These are phyloP conservation scores for Phaedon cochleariae DNA, from an alignment of 2,888 invertebrate genomes.

Conservation along the genomic window DNA sequence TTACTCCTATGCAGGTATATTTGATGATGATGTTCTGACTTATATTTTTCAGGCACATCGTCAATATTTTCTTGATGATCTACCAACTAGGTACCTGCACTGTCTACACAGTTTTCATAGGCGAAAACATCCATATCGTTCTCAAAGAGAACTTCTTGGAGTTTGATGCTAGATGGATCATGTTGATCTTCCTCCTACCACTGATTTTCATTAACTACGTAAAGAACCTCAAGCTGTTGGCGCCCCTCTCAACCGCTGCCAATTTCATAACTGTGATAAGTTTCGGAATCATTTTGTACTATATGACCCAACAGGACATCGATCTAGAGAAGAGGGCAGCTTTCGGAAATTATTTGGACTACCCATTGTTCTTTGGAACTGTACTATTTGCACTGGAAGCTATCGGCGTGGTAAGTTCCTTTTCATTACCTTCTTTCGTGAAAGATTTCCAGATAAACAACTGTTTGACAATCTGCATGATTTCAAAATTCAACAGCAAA, in stretches of 20 bases:
- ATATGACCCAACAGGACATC: slow-evolving; percentile 72
- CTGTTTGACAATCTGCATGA: no score
- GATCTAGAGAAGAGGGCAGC: slow-evolving; percentile 63
- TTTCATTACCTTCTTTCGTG: no score
- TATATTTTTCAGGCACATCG: slow-evolving; percentile 68
- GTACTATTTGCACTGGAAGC: slow-evolving; percentile 90
- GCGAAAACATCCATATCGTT: slow-evolving; percentile 82
- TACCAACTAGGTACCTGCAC: slow-evolving; percentile 97
- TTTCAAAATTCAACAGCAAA: no score
- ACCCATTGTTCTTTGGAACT: slow-evolving; percentile 88
- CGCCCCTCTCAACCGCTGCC: slow-evolving; percentile 85
- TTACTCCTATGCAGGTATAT: no score
- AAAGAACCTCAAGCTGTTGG: slow-evolving; percentile 79
- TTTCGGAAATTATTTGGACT: slow-evolving; percentile 64
- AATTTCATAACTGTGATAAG: slow-evolving; percentile 82
- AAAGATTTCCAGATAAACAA: no score
- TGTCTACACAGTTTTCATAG: slow-evolving; percentile 94
- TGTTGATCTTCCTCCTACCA: slow-evolving; percentile 77
- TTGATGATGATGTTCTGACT: no score
- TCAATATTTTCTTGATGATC: slow-evolving; percentile 79
- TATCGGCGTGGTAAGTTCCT: slow-evolving; percentile 75
- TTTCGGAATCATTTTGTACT: slow-evolving; percentile 78
- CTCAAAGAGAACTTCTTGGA: slow-evolving; percentile 65
- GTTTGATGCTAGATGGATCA: slow-evolving; percentile 71
- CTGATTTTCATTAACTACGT: slow-evolving; percentile 76